Evolutionary conservation across 2,888 invertebrate species (phyloP).

Genomic region (Caenorhabditis wallacei): DNA sequence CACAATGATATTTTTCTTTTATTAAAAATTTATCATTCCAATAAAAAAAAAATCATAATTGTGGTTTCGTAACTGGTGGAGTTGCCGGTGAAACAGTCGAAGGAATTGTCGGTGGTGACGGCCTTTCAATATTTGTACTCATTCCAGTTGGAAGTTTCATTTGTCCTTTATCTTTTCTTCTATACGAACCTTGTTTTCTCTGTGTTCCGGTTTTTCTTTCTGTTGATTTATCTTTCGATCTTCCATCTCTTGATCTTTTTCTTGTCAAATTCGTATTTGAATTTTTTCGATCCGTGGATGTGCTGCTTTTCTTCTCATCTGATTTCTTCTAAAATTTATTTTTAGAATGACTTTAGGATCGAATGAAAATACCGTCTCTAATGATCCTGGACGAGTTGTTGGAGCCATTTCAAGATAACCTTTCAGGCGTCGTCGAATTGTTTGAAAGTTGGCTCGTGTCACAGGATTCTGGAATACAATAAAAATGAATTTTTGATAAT

Average conservation of each 20-base stretch:
- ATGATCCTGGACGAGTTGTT: too few relatives aligned
- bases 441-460: slow-evolving; percentile 1
- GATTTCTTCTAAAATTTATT: slow-evolving; percentile 27
- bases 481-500: neutral
- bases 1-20: too few relatives aligned
- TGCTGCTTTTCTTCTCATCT: slow-evolving; percentile 11
- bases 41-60: too few relatives aligned
- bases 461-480: slow-evolving; percentile 9
- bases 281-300: neutral
- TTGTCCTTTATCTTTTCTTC: slow-evolving; percentile 1
- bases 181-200: neutral
- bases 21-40: too few relatives aligned
- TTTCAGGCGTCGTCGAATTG: neutral
- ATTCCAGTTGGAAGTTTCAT: slow-evolving; percentile 16
- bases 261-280: slow-evolving; percentile 1
- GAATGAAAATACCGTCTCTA: neutral
- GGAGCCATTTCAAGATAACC: neutral
- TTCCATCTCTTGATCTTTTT: slow-evolving; percentile 29
- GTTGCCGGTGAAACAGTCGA: neutral
- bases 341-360: too few relatives aligned
- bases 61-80: neutral
- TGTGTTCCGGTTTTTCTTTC: slow-evolving; percentile 14
- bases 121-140: slow-evolving; percentile 1
- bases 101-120: neutral
- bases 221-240: slow-evolving; percentile 16